Conservation (phyloP, 2,113 vertebrate genomes). For the Leuciscus idus region DNA sequence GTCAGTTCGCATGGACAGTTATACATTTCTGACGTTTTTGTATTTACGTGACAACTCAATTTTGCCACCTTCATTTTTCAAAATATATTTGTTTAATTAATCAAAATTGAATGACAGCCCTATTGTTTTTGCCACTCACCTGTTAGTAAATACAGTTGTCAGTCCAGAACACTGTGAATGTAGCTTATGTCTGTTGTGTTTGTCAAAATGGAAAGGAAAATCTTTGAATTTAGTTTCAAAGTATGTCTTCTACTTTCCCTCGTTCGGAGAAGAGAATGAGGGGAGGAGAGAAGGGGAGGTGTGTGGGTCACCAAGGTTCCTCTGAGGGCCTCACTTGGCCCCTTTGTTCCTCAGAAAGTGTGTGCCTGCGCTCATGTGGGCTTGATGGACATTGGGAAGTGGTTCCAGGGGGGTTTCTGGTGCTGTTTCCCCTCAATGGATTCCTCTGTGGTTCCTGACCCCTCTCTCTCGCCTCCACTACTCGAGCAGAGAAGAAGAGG, state of each 20-base stretch:
- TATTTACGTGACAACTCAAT: neutral
- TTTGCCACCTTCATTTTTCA: neutral
- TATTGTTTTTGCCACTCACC: neutral
- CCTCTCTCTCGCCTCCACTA: slow-evolving; percentile 20
- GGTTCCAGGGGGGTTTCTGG: slow-evolving; percentile 32
- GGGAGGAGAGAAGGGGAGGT: slow-evolving; percentile 10
- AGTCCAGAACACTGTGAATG: neutral
- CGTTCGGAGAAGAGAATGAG: neutral
- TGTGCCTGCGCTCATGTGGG: neutral
- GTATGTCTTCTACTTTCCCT: neutral
- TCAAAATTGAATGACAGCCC: neutral
- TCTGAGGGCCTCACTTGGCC: neutral
- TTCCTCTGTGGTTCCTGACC: slow-evolving; percentile 18
- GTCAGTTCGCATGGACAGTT: neutral
- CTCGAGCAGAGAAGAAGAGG: slow-evolving; percentile 25
- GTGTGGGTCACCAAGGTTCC: neutral
- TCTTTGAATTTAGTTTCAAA: neutral
- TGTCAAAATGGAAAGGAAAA: neutral
- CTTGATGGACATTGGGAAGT: slow-evolving; percentile 49
- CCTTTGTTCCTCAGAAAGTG: slow-evolving; percentile 24
- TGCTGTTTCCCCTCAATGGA: slow-evolving; percentile 43
- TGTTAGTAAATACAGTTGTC: neutral
- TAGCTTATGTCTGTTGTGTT: neutral
- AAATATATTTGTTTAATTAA: neutral
- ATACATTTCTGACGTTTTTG: neutral